phyloP scores from a whole-genome alignment of 2,113 vertebrate genomes.

The Megaleporinus macrocephalus region DNA sequence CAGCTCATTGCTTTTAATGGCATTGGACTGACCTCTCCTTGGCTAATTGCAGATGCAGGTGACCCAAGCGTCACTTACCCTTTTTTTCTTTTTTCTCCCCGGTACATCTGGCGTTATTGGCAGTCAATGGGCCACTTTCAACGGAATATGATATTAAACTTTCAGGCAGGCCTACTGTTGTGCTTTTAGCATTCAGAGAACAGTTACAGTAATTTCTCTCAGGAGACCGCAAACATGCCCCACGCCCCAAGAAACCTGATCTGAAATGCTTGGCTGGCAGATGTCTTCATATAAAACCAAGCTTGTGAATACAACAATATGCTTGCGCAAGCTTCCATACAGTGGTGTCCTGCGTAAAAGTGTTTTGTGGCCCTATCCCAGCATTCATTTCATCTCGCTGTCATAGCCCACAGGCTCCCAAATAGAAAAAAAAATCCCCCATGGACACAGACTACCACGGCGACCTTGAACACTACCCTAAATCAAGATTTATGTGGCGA shows the following conservation, averaged over 20 bases:
- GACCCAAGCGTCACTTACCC: slow-evolving; percentile 56
- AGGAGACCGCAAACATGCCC: slow-evolving; percentile 26
- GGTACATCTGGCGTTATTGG: slow-evolving; percentile 50
- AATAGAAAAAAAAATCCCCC: slow-evolving; percentile 17
- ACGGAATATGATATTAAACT: slow-evolving; percentile 6
- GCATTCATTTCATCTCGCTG: slow-evolving; percentile 11
- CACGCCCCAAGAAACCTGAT: slow-evolving; percentile 7
- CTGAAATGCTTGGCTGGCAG: background rate
- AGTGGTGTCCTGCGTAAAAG: background rate
- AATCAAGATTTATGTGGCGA: slow-evolving; percentile 73
- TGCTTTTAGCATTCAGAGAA: slow-evolving; percentile 5
- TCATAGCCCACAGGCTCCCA: background rate
- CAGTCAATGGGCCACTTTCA: slow-evolving; percentile 6
- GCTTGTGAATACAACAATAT: background rate
- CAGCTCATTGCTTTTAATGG: slow-evolving; percentile 77
- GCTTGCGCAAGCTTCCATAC: background rate
- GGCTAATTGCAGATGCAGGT: slow-evolving; percentile 68
- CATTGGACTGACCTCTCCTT: slow-evolving; percentile 66
- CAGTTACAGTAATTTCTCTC: slow-evolving; percentile 16
- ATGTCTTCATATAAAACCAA: background rate
- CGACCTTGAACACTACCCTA: slow-evolving; percentile 63
- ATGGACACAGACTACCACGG: slow-evolving; percentile 63
- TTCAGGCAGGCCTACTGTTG: background rate
- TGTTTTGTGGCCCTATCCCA: background rate
- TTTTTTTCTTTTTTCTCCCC: slow-evolving; percentile 56